phyloP scores from a whole-genome alignment of 2,888 invertebrate genomes.

The Drosophila stalkeri region DNA sequence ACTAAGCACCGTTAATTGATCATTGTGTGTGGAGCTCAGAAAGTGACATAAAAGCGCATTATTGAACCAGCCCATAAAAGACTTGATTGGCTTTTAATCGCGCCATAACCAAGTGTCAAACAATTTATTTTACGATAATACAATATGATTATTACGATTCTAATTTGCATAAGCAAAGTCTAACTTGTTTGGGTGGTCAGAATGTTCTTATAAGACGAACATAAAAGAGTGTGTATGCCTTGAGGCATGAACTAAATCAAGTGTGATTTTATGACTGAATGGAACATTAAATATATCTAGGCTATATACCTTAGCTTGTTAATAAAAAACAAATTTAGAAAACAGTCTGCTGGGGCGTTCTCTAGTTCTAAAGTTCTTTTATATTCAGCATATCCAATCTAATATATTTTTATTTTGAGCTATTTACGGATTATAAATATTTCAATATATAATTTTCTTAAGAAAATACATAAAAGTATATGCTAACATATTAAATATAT shows the following conservation, averaged over 20 bases:
- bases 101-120: slow-evolving; percentile 58
- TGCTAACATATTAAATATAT: not conserved
- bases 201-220: not conserved
- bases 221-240: not conserved
- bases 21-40: slow-evolving; percentile 29
- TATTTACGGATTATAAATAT: not conserved
- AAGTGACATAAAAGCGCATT: slow-evolving; percentile 10
- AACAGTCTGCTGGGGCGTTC: not conserved
- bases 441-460: not conserved
- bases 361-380: not conserved
- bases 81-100: slow-evolving; percentile 68
- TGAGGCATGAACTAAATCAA: not conserved
- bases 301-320: not conserved
- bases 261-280: slow-evolving; percentile 19
- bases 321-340: not conserved
- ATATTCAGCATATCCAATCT: not conserved
- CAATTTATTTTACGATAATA: slow-evolving; percentile 60
- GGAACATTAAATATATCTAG: not conserved
- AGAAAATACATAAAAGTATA: not conserved
- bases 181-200: slow-evolving; percentile 13
- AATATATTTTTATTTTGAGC: not conserved
- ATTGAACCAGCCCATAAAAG: slow-evolving; percentile 52
- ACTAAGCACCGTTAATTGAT: slow-evolving; percentile 47
- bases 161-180: slow-evolving; percentile 31
- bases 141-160: slow-evolving; percentile 17